A percentile compares a stretch with the other conserved stretches of the same genome.
Conservation (phyloP, 2,113 vertebrate species). For the Pongo pygmaeus region DNA sequence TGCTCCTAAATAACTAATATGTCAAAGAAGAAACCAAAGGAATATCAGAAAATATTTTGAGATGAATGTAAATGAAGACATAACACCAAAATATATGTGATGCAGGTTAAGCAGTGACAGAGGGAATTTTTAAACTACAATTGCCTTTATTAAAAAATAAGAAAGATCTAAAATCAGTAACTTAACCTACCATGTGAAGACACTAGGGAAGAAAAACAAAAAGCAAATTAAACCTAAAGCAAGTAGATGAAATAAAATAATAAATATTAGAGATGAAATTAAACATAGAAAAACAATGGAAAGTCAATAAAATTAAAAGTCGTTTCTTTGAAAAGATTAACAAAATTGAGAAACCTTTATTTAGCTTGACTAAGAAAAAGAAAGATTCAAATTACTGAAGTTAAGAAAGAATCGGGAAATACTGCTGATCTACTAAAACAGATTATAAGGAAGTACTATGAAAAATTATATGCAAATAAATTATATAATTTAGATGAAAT, state of each 20-base stretch:
- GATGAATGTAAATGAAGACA: neutral
- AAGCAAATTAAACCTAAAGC: neutral
- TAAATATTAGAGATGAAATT: neutral
- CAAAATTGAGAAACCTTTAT: neutral
- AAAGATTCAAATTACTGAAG: neutral
- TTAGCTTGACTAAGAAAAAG: neutral
- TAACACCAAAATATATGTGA: neutral
- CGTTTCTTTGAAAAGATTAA: neutral
- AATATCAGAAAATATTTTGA: neutral
- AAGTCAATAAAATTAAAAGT: neutral
- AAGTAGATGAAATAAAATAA: neutral
- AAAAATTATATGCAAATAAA: neutral
- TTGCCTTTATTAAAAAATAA: neutral
- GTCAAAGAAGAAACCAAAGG: neutral
- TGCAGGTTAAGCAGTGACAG: neutral
- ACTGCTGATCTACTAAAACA: neutral
- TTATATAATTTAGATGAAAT: neutral
- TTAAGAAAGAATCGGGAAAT: neutral
- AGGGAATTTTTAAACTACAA: neutral
- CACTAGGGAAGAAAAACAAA: neutral
- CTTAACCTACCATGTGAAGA: neutral
- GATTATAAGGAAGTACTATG: neutral
- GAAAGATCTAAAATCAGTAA: neutral
- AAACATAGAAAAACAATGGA: neutral
- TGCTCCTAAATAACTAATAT: neutral